Conservation (phyloP, 2,797 vertebrate species). For the Synaphobranchus kaupii region DNA sequence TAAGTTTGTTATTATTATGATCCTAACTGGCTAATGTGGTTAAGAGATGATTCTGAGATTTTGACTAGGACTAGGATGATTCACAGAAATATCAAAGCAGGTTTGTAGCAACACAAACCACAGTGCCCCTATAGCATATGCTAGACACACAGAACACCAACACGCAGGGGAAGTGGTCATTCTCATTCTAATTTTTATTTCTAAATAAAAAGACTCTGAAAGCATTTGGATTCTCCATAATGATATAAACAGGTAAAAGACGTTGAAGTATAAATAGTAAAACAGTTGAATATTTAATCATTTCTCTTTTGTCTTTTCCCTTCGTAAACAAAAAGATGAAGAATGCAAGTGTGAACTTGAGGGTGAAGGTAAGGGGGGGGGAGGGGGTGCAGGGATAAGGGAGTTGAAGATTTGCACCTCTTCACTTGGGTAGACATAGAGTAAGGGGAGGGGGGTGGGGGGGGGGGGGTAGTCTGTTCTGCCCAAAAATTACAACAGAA, state of each 20-base stretch:
- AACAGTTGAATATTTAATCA: conserved; percentile 20
- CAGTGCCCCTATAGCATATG: not conserved
- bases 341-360: conserved; percentile 1
- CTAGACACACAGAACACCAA: conserved; percentile 22
- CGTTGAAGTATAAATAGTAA: conserved; percentile 31
- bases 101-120: no score
- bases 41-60: not conserved
- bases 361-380: not conserved
- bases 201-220: conserved; percentile 35
- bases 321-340: not conserved
- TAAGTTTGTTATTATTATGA: not conserved
- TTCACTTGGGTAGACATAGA: conserved; percentile 82
- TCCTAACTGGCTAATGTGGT: not conserved
- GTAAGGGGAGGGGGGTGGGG: conserved; percentile 53
- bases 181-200: conserved; percentile 36
- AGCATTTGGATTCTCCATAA: conserved; percentile 23
- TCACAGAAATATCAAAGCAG: not conserved
- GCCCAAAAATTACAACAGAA: conserved; percentile 79
- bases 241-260: conserved; percentile 32
- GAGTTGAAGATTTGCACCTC: conserved; percentile 66
- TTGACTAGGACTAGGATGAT: not conserved
- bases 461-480: conserved; percentile 49
- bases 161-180: not conserved
- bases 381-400: not conserved
- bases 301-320: conserved; percentile 9